Evolutionary conservation across 2,888 invertebrate species (phyloP), one percentile per base, ranked within the genome.

Genomic region (Pyrocoelia pectoralis): DNA sequence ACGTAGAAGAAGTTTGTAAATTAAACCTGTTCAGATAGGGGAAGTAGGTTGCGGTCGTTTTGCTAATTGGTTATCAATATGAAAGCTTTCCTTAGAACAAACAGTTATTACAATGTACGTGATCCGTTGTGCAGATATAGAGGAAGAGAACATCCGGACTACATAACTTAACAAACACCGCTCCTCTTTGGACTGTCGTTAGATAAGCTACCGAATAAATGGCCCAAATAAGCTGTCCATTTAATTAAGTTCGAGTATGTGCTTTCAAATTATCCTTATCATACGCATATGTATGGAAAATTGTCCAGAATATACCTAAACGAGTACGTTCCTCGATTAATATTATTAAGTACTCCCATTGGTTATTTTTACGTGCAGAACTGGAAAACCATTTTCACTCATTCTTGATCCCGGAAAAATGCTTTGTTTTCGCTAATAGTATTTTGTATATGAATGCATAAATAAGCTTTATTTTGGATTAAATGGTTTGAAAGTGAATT

Each of bases 191-290:
- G 33, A 8, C 57, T 51, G 48, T 24, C 53, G 33, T 49, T 49
- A 60, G 60, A 54, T 60, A 60, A 60, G 49, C 60, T 38, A 19
- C 40, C 12, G 28, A 55, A 60, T 60, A 18, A 40, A 60, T 54
- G 54, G 29, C 54, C 40, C 49, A 46, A 19, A 48, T 33, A 53
- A 46, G 46, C 53, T 52, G 46, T 38, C 49, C 48, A 29, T 50
- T 59, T 59, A 59, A 59, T 43, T 43, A 43, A 43, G 43, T 33
- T 33, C 33, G 24, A 24, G 24, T 24, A 24, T 24, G 24, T 24
- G 24, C 24, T 24, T 6, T 24, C 6, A 24, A 24, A 24, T 24
- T 24, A 24, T 24, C 24, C 24, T 24, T 24, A 24, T 24, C 24
- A 6, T 24, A 5, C 24, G 6, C 6, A 5, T 24, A 24, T 24